phyloP scores from a whole-genome alignment of 1,140 invertebrate species.

The Pachyrhynchus sulphureomaculatus region DNA sequence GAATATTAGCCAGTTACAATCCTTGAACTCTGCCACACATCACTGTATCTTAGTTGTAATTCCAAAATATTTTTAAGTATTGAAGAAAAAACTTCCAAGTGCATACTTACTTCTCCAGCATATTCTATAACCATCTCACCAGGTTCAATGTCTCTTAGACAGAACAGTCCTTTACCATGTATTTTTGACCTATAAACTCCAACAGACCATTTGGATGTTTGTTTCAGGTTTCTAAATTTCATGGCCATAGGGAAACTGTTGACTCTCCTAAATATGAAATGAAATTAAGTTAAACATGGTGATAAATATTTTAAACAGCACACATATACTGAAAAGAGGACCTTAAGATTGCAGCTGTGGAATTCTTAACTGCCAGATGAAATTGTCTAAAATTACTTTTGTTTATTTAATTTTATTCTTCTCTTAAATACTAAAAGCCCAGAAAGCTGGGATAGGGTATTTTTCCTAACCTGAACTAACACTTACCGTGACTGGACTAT shows the following conservation, averaged over 20 bases:
- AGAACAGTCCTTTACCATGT: constrained; percentile 91
- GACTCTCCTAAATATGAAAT: constrained; percentile 71
- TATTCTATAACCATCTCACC: constrained; percentile 98
- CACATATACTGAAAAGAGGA: too few relatives aligned
- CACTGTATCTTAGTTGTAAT: too few relatives aligned
- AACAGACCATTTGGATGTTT: constrained; percentile 85
- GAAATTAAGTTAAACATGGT: too few relatives aligned
- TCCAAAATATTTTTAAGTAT: neutral
- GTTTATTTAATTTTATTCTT: too few relatives aligned
- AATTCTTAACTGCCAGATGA: neutral
- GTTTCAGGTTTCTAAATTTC: constrained; percentile 88
- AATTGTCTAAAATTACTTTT: neutral
- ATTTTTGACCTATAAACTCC: constrained; percentile 91
- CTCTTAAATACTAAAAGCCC: too few relatives aligned
- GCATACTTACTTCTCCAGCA: constrained; percentile 75
- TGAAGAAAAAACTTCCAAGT: neutral
- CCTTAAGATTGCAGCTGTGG: too few relatives aligned
- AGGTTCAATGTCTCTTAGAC: constrained; percentile 88
- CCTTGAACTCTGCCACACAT: too few relatives aligned
- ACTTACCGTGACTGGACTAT: constrained; percentile 43
- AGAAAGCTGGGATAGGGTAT: too few relatives aligned
- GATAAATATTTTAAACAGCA: too few relatives aligned
- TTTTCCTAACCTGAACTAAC: too few relatives aligned
- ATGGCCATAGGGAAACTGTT: constrained; percentile 91
- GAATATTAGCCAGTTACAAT: too few relatives aligned